Conservation (phyloP, 2,797 vertebrate species). For the Euphonia xanthogaster region DNA sequence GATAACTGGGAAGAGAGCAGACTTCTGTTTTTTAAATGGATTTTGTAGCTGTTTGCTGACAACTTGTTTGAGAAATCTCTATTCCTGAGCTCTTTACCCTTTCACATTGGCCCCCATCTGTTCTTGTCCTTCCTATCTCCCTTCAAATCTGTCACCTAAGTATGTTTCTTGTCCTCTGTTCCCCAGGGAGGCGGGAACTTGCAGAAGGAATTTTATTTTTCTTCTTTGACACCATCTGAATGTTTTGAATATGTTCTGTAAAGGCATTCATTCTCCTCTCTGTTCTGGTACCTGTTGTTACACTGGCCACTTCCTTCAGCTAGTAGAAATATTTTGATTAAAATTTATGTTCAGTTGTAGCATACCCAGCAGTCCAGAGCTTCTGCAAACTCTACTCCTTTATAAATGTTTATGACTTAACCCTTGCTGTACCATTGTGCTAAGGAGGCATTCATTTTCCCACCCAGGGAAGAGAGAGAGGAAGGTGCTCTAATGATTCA, state of each 20-base stretch:
- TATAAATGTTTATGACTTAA: conserved; percentile 13
- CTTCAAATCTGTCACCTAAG: not conserved
- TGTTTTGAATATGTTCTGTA: not conserved
- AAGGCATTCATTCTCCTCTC: not conserved
- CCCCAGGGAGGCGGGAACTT: not conserved
- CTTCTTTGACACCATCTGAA: not conserved
- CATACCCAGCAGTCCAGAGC: not conserved
- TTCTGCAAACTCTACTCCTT: not conserved
- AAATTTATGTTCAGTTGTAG: not conserved
- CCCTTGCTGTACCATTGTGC: not conserved
- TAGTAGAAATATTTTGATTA: conserved; percentile 2
- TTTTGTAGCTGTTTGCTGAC: conserved; percentile 7
- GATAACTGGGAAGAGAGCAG: not conserved
- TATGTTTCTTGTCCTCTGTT: not conserved
- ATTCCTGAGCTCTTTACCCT: not conserved
- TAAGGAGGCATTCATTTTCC: not conserved
- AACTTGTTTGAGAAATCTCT: not conserved
- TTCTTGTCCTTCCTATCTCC: not conserved
- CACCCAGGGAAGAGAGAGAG: not conserved
- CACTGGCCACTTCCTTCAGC: not conserved
- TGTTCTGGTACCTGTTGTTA: not conserved
- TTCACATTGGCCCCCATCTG: not conserved
- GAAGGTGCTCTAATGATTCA: not conserved
- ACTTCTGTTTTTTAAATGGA: not conserved
- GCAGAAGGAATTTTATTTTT: not conserved